A percentile compares a stretch with the other conserved stretches of the same genome.
phyloP scores from a whole-genome alignment of 2,113 vertebrate species.

The Equus quagga region DNA sequence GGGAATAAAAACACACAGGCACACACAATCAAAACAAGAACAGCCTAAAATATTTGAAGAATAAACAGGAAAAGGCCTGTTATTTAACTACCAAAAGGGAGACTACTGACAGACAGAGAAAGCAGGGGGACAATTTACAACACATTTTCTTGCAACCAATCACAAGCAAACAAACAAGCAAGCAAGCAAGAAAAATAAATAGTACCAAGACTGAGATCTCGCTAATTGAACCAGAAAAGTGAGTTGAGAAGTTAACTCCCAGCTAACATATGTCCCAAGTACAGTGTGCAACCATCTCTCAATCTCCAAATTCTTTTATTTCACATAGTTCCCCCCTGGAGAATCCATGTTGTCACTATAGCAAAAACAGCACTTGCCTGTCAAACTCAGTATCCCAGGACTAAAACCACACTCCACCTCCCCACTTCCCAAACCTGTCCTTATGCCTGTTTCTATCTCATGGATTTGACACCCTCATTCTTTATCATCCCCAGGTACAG shows the following conservation, averaged over 20 bases:
- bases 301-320: background rate
- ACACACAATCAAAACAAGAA: background rate
- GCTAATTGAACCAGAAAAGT: background rate
- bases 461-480: background rate
- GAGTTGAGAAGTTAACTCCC: background rate
- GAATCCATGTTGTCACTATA: background rate
- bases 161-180: background rate
- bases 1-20: constrained; percentile 19
- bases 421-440: background rate
- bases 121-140: background rate
- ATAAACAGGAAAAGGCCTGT: constrained; percentile 45
- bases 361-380: background rate
- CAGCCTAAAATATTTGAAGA: background rate
- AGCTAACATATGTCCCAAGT: background rate
- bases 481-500: background rate
- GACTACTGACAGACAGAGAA: background rate
- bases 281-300: background rate
- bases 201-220: background rate
- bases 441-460: background rate
- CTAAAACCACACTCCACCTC: background rate
- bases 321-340: background rate
- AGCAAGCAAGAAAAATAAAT: background rate
- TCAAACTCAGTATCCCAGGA: background rate
- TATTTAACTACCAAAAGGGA: constrained; percentile 15
- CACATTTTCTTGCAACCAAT: background rate